These are phyloP conservation scores for Drosophila greeni DNA, from an alignment of 2,888 invertebrate species.

Conservation along the genomic window DNA sequence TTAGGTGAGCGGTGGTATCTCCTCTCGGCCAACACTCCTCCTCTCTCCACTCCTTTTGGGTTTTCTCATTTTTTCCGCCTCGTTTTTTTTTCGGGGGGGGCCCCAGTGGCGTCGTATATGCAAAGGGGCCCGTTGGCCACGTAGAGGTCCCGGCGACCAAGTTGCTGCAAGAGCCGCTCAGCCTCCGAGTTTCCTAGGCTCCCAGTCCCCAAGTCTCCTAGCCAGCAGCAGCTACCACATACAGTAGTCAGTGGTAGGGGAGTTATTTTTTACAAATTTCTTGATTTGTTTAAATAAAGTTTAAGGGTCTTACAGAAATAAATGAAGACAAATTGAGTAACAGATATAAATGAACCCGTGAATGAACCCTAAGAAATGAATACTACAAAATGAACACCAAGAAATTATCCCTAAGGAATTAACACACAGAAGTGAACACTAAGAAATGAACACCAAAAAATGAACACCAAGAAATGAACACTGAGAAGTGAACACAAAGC, in stretches of 20 bases:
- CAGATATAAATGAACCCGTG: not conserved
- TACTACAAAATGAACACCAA: not conserved
- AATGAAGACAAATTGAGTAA: not conserved
- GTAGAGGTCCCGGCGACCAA: constrained; percentile 47
- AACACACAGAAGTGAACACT: not conserved
- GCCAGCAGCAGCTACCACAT: constrained; percentile 35
- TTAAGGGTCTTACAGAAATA: not conserved
- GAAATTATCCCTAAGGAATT: not conserved
- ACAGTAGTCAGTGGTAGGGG: not conserved
- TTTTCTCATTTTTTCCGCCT: constrained; percentile 12
- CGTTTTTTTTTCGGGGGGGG: constrained; percentile 31
- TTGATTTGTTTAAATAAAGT: too few relatives aligned
- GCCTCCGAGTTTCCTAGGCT: constrained; percentile 29
- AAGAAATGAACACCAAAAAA: not conserved
- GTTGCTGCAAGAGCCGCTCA: constrained; percentile 40
- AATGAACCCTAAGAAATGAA: not conserved
- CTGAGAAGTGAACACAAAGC: not conserved
- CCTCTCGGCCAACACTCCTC: constrained; percentile 35
- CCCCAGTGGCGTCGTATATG: constrained; percentile 64
- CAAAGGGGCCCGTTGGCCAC: constrained; percentile 63
- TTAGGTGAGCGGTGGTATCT: constrained; percentile 56
- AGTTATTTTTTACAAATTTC: too few relatives aligned
- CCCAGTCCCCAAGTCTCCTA: constrained; percentile 23
- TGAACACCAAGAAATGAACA: not conserved
- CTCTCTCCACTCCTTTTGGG: constrained; percentile 32